These are phyloP conservation scores for Eleutherodactylus coqui DNA, from an alignment of 2,797 vertebrate species.

Conservation along the genomic window DNA sequence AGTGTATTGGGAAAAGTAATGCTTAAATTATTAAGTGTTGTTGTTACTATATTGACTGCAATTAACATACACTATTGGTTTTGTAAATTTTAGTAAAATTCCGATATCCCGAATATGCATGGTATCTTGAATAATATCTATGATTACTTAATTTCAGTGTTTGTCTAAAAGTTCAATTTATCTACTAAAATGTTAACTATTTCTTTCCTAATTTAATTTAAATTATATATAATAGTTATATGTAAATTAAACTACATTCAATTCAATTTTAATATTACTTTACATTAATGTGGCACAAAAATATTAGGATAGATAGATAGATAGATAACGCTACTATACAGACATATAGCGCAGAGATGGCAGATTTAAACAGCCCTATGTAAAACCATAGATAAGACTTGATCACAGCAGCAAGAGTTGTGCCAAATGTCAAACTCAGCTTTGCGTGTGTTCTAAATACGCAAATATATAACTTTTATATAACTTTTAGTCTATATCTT, in stretches of 20 bases:
- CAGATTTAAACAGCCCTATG: too few relatives aligned
- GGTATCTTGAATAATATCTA: too few relatives aligned
- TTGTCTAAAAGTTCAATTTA: neutral
- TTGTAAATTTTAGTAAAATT: neutral
- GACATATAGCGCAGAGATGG: too few relatives aligned
- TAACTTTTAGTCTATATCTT: neutral
- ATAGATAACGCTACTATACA: too few relatives aligned
- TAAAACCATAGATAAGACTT: neutral
- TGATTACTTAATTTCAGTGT: neutral
- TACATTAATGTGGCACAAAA: neutral
- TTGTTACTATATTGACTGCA: too few relatives aligned
- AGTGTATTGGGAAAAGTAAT: too few relatives aligned
- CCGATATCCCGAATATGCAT: neutral
- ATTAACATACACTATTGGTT: too few relatives aligned
- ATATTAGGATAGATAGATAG: constrained; percentile 6
- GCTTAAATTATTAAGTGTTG: too few relatives aligned
- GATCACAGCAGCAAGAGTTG: neutral
- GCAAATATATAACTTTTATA: neutral
- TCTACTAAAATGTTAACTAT: neutral
- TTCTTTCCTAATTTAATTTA: neutral
- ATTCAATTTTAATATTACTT: neutral
- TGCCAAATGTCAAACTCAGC: neutral
- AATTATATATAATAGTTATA: neutral
- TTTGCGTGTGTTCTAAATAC: neutral
- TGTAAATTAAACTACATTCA: neutral